Evolutionary conservation across 2,888 invertebrate genomes (phyloP).

Genomic region (Lasioglossum vierecki): DNA sequence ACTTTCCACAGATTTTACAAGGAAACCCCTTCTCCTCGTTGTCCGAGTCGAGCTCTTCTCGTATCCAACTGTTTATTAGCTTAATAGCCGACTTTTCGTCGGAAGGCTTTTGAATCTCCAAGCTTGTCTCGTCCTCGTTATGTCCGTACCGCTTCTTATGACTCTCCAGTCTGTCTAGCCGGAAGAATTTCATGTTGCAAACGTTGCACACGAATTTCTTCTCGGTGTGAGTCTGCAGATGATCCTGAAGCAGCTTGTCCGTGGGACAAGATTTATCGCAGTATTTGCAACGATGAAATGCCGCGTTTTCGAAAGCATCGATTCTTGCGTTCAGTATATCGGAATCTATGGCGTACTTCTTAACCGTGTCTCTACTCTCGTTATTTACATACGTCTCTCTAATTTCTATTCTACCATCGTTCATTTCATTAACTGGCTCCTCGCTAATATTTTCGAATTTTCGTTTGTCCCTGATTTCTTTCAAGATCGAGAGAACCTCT

Average conservation of each 20-base stretch:
- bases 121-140: constrained; percentile 58
- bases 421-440: constrained; percentile 8
- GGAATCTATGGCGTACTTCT: constrained; percentile 15
- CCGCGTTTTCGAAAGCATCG: constrained; percentile 38
- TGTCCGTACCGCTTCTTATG: constrained; percentile 71
- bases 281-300: constrained; percentile 62
- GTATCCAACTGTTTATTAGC: constrained; percentile 78
- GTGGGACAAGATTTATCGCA: constrained; percentile 63
- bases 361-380: constrained; percentile 10
- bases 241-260: constrained; percentile 67
- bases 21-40: constrained; percentile 76
- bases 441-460: constrained; percentile 63
- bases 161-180: constrained; percentile 71
- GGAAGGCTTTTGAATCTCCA: constrained; percentile 68
- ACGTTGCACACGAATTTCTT: constrained; percentile 73
- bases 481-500: constrained; percentile 77
- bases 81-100: constrained; percentile 77
- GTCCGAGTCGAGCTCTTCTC: constrained; percentile 77
- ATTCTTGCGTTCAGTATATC: constrained; percentile 49
- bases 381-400: constrained; percentile 12
- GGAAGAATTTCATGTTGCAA: constrained; percentile 75
- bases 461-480: constrained; percentile 76
- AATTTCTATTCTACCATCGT: constrained; percentile 10
- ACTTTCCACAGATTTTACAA: constrained; percentile 76
- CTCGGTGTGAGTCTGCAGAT: constrained; percentile 64